Base-by-base conservation (phyloP, 2,888 invertebrate species). In the Drosophila mulleri region DNA sequence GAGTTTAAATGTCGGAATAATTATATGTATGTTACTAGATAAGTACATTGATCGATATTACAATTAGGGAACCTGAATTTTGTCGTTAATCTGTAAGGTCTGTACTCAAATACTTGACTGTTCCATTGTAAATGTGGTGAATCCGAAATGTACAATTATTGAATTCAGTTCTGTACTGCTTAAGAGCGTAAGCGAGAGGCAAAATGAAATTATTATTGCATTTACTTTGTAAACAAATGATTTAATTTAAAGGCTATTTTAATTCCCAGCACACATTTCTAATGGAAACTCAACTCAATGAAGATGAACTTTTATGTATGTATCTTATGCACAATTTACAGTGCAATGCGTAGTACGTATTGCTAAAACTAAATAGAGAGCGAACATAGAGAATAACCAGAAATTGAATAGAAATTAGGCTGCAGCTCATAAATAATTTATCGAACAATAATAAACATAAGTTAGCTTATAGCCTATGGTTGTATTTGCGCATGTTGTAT, bases 401-500 rank as follows among this genome's bases (percentile, higher is more conserved):
- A 45, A 23, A 45, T 54, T 16, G 20, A 54, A 45, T 66, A 37
- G n/a, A 39, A 54, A 44, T 42, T 41, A 41, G n/a, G 16, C 37
- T 37, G 14, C 37, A 37, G 6, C 14, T 7, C 16, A 39, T 39
- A 39, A 29, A 8, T 8, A 29, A 7, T 41, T n/a, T 44, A 23
- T n/a, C 35, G 14, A 18, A 32, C 14, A 35, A 3, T 14, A 14
- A 18, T 20, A 32, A 32, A 0, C 3, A 3, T 68, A 70, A 56
- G 47, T 44, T 63, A 61, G 41, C 29, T 44, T 32, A 42, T 60
- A 64, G 35, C 23, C 61, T 44, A 50, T 18, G 78, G 66, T 78
- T 80, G 80, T 81, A 80, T 76, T 57, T 29, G 75, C 47, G 32
- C 48, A 59, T 77, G 42, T 47, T 76, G 39, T 65, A 66, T 59